phyloP scores from a whole-genome alignment of 2,797 vertebrate genomes.

The Parauchenoglanis punctatus region DNA sequence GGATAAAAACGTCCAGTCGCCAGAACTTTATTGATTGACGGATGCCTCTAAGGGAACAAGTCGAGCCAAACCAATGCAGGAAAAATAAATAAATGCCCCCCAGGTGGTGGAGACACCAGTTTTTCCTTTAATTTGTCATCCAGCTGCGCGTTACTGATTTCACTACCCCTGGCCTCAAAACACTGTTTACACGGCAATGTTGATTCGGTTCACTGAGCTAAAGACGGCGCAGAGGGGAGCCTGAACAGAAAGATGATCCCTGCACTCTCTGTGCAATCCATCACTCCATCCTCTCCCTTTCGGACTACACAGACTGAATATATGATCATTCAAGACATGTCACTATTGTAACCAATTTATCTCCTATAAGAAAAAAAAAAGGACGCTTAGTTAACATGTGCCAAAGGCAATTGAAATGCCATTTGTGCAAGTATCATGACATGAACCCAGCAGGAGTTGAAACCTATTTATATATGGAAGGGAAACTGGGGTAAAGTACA shows the following conservation, averaged over 20 bases:
- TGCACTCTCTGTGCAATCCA: background rate
- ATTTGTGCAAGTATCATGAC: background rate
- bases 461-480: background rate
- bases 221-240: background rate
- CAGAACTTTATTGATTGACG: background rate
- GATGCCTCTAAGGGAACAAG: too few relatives aligned
- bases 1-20: background rate
- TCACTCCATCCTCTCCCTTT: background rate
- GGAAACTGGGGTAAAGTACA: background rate
- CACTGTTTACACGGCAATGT: background rate
- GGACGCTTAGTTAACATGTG: too few relatives aligned
- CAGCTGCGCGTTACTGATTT: background rate
- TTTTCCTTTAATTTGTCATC: background rate
- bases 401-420: background rate
- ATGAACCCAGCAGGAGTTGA: background rate
- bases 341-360: background rate
- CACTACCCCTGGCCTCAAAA: background rate
- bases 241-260: slow-evolving; percentile 9
- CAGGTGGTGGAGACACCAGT: too few relatives aligned
- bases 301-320: background rate
- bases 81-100: background rate
- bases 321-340: background rate
- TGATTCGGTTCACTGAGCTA: slow-evolving; percentile 2
- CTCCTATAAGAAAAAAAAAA: background rate
- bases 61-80: background rate